Evolutionary conservation across 2,797 vertebrate genomes (phyloP), one percentile per base, ranked within the genome.

Genomic region (Gallirallus australis): DNA sequence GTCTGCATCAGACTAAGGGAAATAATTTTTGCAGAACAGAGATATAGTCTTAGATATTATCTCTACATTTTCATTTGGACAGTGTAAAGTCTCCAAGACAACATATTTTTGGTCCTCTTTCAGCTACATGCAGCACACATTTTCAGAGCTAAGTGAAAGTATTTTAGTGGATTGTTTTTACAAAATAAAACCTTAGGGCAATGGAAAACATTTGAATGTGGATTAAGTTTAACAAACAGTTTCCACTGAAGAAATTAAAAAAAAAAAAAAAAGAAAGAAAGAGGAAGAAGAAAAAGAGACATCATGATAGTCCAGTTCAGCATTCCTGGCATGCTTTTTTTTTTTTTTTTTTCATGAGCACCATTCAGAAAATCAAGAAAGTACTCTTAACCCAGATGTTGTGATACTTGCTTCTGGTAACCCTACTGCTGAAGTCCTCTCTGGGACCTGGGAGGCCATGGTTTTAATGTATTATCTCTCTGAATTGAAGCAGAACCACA

Each of bases 121-220:
- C 73, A 79, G 35, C 27, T 85, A 31, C 52, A 75, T 88, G 91
- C 75, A 53, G 11, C 57, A 61, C 11, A 69, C 11, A 48, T 52
- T 90, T 90, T 91, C 82, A 86, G 53, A 83, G 13, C 6, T 60
- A 59, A 27, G 33, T 79, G 37, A 65, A 96, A 61, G 9, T 45
- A 60, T 86, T 94, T 92, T 57, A 81, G 21, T 35, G 24, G 13
- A 66, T 66, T 25, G 28, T 27, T 81, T 93, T 89, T 60, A 28
- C 4, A 77, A 88, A 77, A 77, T 27, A 70, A 91, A 77, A 53
- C 39, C 42, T 80, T 45, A 48, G 28, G 24, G 19, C 40, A 66
- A 2, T 68, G 48, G 52, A 60, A 82, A 81, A 63, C 15, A 56
- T 59, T 93, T 66, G 20, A 59, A 72, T 52, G 56, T 56, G 25